Evolutionary conservation across 2,888 invertebrate species (phyloP).

Genomic region (Phalera bucephala): DNA sequence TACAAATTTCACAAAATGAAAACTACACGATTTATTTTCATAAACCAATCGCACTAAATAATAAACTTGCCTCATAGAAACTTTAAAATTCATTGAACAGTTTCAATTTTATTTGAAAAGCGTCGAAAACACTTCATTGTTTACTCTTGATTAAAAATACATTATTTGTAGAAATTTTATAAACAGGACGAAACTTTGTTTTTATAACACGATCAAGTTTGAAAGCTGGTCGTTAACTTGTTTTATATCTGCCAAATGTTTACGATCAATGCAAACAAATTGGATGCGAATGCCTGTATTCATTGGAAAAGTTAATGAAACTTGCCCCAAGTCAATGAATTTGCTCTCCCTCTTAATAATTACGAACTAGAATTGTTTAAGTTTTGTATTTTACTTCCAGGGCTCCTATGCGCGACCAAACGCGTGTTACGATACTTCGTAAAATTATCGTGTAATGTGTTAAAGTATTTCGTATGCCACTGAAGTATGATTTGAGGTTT

Average conservation of each 20-base stretch:
- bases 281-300: conserved; percentile 72
- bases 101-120: neutral
- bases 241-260: conserved; percentile 47
- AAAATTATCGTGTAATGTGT: too few species aligned
- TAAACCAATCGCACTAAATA: too few species aligned
- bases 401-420: too few species aligned
- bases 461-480: too few species aligned
- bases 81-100: neutral
- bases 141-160: neutral
- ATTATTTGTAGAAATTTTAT: neutral
- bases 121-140: neutral
- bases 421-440: too few species aligned
- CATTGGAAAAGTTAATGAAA: conserved; percentile 80
- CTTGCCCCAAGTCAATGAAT: conserved; percentile 63
- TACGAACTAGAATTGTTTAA: conserved; percentile 36
- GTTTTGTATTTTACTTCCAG: conserved; percentile 33
- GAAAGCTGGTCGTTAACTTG: conserved; percentile 3
- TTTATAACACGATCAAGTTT: neutral
- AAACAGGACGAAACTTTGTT: neutral
- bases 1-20: too few species aligned
- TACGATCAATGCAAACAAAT: conserved; percentile 50
- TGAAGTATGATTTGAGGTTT: too few species aligned
- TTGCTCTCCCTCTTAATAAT: conserved; percentile 39
- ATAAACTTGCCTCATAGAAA: too few species aligned
- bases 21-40: too few species aligned